Evolutionary conservation across 1,140 invertebrate species (phyloP), one percentile per base, ranked within the genome.

Genomic region (Reticulitermes speratus): DNA sequence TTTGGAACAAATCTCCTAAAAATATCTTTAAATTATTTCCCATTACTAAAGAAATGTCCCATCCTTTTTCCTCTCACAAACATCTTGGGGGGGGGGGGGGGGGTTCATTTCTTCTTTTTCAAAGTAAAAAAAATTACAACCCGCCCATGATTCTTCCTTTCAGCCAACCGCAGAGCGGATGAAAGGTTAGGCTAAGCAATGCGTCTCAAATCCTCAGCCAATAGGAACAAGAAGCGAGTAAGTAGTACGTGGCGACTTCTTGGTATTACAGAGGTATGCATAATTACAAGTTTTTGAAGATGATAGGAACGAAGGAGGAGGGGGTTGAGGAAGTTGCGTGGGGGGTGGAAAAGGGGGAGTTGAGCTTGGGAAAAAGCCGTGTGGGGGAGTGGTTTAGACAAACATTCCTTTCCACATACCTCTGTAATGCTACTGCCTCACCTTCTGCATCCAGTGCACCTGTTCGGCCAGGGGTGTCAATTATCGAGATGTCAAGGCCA

Each of bases 221-320:
- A 75, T 75, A 30, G 65, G 65, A 75, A 9, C 25, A 75, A 30
- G 65, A 8, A 11, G 25, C 0, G 9, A 30, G n/a, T 2, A 30
- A 75, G 65, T 5, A 25, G 65, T 75, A 65, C 59, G 7, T 65
- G 19, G 12, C 59, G 7, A 65, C 65, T 75, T 75, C n/a, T 75
- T 30, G 65, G 65, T 75, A 75, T 75, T 75, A 30, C 65, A n/a
- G 65, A 75, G 65, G 65, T 75, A 75, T 75, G 65, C 65, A 75
- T 75, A 75, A 75, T 75, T 75, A 75, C 65, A 75, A 75, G 65
- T 75, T 75, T 75, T 75, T 75, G 65, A 75, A 75, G 65, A 30
- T 75, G 65, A 30, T n/a, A 14, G 7, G 65, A 14, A 14, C 14
- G 19, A 16, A 5, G 52, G 19, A 16, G 14, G 65, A 16, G 65